Evolutionary conservation across 2,113 vertebrate species (phyloP).

Genomic region (Capreolus pygargus): DNA sequence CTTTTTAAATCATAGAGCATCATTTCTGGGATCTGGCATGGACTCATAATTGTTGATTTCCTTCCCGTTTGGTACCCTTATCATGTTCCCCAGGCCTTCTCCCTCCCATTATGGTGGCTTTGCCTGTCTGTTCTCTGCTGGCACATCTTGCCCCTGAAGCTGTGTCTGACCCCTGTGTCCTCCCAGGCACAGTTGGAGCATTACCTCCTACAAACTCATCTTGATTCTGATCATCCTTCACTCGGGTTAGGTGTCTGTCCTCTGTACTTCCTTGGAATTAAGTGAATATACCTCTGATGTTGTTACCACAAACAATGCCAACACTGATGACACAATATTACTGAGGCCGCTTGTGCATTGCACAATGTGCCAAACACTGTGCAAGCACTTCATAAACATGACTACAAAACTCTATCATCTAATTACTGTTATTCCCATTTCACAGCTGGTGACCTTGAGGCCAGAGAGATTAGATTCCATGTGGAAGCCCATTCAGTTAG

Average conservation of each 20-base stretch:
- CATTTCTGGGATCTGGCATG: neutral
- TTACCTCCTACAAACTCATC: neutral
- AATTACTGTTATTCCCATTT: neutral
- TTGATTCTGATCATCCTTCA: neutral
- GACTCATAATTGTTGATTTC: neutral
- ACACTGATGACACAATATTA: neutral
- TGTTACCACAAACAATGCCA: accelerated
- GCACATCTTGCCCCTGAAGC: neutral
- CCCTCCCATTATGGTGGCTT: neutral
- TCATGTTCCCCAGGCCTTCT: neutral
- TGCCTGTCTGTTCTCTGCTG: neutral
- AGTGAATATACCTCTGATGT: neutral
- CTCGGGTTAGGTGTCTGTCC: neutral
- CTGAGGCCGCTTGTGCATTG: neutral
- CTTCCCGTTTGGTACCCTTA: neutral
- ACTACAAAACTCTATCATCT: neutral
- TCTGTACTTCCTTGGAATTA: neutral
- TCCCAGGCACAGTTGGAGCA: neutral
- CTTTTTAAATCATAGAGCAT: neutral
- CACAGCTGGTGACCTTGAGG: neutral
- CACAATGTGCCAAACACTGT: neutral
- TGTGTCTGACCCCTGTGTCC: neutral
- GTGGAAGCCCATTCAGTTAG: neutral
- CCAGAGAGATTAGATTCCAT: neutral
- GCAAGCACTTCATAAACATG: neutral